Evolutionary conservation across 1,140 invertebrate genomes (phyloP).

Genomic region (Cydia fagiglandana): DNA sequence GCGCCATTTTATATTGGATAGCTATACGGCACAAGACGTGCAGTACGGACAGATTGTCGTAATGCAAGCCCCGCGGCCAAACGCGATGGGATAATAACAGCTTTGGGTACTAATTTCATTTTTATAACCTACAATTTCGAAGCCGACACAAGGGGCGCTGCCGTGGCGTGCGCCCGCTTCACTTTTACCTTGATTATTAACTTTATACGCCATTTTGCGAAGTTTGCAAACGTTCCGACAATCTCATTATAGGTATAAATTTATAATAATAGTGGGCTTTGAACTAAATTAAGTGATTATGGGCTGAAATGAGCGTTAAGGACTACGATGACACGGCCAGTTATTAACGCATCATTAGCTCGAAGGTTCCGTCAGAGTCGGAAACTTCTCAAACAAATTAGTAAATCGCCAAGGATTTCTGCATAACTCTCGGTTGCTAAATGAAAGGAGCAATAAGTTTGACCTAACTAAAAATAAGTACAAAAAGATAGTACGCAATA

Average conservation of each 20-base stretch:
- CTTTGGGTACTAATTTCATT: conserved; percentile 81
- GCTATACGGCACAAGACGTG: conserved; percentile 76
- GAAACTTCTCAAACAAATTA: conserved; percentile 45
- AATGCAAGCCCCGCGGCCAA: conserved; percentile 77
- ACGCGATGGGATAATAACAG: conserved; percentile 80
- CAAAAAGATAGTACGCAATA: not conserved
- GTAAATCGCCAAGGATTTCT: conserved; percentile 48
- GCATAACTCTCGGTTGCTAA: conserved; percentile 42
- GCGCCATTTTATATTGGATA: conserved; percentile 78
- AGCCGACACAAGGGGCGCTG: conserved; percentile 78
- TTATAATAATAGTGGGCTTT: conserved; percentile 71
- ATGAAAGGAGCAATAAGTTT: conserved; percentile 28
- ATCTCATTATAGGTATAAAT: conserved; percentile 71
- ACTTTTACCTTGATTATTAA: conserved; percentile 76
- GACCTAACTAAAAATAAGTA: not conserved
- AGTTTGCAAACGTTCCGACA: conserved; percentile 73
- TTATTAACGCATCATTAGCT: conserved; percentile 64
- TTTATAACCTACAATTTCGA: conserved; percentile 80
- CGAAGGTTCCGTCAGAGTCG: conserved; percentile 48
- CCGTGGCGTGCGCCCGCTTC: conserved; percentile 73
- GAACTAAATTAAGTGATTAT: conserved; percentile 75
- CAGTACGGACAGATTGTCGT: conserved; percentile 79
- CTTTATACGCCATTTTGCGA: conserved; percentile 77
- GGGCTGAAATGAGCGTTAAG: conserved; percentile 64
- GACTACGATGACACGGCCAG: conserved; percentile 68